Evolutionary conservation across 2,888 invertebrate genomes (phyloP), one percentile per base, ranked within the genome.

Genomic region (Syrista parreyssii): DNA sequence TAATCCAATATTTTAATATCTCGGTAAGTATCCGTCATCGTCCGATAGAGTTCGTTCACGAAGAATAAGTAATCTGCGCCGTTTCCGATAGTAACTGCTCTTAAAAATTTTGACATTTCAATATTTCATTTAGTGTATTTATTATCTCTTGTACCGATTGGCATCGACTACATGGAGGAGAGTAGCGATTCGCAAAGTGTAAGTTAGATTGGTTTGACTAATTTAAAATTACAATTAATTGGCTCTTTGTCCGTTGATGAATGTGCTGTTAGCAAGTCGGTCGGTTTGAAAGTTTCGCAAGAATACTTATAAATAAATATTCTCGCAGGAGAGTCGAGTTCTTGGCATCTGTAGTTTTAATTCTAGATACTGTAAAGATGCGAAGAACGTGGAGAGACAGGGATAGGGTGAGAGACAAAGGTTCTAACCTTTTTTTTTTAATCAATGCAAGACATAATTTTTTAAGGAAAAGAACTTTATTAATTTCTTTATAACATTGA

Each of bases 301-400:
- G 78, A 78, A 75, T 68, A 77, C 79, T 82, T 81, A 79, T 79
- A 81, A 81, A 81, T 82, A 79, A 78, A 71, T 79, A 75, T 80
- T 34, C 34, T 32, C 74, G 55, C 6, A 23, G 6, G 23, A 55
- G 40, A 55, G 40, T 9, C 55, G 55, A 23, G 55, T 55, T 55
- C 55, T 23, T 55, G 23, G 55, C 55, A 55, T 55, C 1, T 55
- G 6, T 23, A 23, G 55, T 55, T 55, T 55, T 55, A 55, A 55
- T 55, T 23, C 55, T 55, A 55, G 55, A 55, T 55, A 9, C 34
- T 34, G 55, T 55, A 55, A 81, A 33, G 69, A 89, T 89, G 88
- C 80, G 83, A 78, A 85, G 82, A 81, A 86, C 86, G 75, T 88
- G 87, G 87, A 84, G 86, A 71, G 87, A 88, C 80, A 84, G 84